Conservation (phyloP, 1,140 invertebrate genomes). For the Trialeurodes vaporariorum region DNA sequence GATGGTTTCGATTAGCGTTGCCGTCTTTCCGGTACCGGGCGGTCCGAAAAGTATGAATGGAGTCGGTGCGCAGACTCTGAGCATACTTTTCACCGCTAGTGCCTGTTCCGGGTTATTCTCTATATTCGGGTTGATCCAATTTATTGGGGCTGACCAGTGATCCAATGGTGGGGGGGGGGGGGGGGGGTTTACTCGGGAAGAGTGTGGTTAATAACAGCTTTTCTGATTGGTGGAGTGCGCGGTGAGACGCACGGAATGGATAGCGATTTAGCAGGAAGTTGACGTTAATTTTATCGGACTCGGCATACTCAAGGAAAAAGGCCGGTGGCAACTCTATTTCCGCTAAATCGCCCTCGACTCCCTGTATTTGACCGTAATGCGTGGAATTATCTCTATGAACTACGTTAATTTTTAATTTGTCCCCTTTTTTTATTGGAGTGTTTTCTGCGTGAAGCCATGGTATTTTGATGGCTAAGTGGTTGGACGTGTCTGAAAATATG, state of each 20-base stretch:
- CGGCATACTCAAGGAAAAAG: neutral
- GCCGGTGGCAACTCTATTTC: neutral
- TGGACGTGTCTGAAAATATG: neutral
- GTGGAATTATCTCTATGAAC: neutral
- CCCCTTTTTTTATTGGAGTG: neutral
- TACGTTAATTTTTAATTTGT: neutral
- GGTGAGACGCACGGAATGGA: neutral
- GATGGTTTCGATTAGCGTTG: slow-evolving; percentile 77
- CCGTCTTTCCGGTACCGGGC: slow-evolving; percentile 92
- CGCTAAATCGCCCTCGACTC: neutral
- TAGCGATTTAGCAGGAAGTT: neutral
- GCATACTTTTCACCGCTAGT: neutral
- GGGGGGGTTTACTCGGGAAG: neutral
- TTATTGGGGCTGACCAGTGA: no score
- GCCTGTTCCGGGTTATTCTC: neutral
- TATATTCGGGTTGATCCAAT: neutral
- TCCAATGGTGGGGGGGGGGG: neutral
- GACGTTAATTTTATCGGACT: neutral
- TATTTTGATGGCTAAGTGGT: neutral
- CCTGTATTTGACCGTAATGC: neutral
- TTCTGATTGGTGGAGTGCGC: neutral
- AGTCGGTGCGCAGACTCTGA: neutral
- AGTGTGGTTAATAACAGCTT: neutral
- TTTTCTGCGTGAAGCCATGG: neutral
- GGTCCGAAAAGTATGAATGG: slow-evolving; percentile 90